Percentiles rank a stretch among this genome's conserved stretches.
Conservation (phyloP, 2,113 vertebrate genomes). For the Toxotes jaculatrix region DNA sequence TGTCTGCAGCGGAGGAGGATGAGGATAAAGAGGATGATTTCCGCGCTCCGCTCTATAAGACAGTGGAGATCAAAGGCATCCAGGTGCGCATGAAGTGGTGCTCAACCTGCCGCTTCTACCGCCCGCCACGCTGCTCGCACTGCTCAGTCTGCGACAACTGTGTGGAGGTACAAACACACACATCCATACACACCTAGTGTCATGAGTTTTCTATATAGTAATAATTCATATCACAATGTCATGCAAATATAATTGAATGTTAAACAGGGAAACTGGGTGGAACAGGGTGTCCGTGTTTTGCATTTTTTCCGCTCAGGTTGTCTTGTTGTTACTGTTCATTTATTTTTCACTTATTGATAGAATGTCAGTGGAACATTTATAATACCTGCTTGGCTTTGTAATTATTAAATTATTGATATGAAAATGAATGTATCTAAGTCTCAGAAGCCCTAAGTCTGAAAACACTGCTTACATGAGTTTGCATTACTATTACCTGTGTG, state of each 20-base stretch:
- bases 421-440: neutral
- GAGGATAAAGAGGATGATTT: constrained; percentile 99
- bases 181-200: neutral
- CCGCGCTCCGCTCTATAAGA: constrained; percentile 97
- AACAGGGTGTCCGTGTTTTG: neutral
- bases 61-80: constrained; percentile 96
- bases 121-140: constrained; percentile 96
- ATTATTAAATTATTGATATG: neutral
- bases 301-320: neutral
- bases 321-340: neutral
- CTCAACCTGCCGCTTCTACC: constrained; percentile 97
- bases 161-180: constrained; percentile 89
- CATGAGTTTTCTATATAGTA: neutral
- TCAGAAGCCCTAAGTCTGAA: neutral
- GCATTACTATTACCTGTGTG: neutral
- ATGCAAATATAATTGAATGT: neutral
- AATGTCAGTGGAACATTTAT: neutral
- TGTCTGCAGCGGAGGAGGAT: constrained; percentile 91
- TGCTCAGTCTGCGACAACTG: constrained; percentile 99
- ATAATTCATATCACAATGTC: neutral
- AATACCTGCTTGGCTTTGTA: neutral
- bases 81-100: constrained; percentile 99
- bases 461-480: neutral
- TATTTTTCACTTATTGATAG: neutral
- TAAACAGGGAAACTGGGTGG: neutral